phyloP scores from a whole-genome alignment of 1,140 invertebrate genomes.

The Bombyx mori region DNA sequence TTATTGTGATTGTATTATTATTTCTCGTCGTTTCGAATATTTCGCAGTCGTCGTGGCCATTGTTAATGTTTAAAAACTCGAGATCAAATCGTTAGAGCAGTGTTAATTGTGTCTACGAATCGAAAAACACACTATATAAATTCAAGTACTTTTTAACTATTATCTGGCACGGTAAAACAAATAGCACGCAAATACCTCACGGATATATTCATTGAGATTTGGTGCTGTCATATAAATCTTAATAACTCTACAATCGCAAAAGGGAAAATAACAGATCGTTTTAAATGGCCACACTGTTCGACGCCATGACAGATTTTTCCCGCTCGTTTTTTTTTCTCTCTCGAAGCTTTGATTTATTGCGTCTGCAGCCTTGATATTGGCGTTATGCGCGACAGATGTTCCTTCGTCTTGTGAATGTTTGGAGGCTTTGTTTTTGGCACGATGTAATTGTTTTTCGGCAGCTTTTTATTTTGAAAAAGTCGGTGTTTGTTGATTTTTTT shows the following conservation, averaged over 20 bases:
- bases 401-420: constrained; percentile 5
- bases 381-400: constrained; percentile 21
- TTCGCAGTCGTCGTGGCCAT: too few relatives aligned
- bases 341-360: constrained; percentile 26
- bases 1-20: too few relatives aligned
- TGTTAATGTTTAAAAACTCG: too few relatives aligned
- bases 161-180: too few relatives aligned
- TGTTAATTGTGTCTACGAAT: too few relatives aligned
- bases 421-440: neutral
- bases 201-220: neutral
- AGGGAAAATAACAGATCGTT: constrained; percentile 23
- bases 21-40: too few relatives aligned
- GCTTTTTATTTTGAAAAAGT: neutral
- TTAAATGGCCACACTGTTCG: constrained; percentile 7
- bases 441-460: neutral
- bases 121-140: too few relatives aligned
- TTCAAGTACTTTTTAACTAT: too few relatives aligned
- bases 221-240: neutral
- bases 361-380: constrained; percentile 26
- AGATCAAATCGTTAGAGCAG: too few relatives aligned
- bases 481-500: neutral
- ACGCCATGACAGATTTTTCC: constrained; percentile 26
- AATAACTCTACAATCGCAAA: constrained; percentile 2
- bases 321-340: constrained; percentile 16
- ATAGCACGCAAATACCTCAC: too few relatives aligned